Percentiles rank a stretch among this genome's conserved stretches.
Conservation (phyloP, 2,888 invertebrate genomes). For the Elegia similella region DNA sequence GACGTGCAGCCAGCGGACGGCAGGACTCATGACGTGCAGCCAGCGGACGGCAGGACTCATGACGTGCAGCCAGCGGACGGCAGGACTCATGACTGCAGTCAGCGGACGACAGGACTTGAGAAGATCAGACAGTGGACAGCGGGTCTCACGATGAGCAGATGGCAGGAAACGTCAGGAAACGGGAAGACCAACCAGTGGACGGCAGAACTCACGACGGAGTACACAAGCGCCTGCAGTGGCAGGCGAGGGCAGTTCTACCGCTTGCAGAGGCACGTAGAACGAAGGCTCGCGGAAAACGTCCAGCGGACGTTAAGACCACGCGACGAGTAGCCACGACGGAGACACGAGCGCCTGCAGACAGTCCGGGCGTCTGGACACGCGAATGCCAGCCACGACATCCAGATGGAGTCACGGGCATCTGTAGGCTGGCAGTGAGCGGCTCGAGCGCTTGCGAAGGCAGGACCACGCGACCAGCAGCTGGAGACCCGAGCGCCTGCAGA, state of each 20-base stretch:
- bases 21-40: not conserved
- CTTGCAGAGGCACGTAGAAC: not conserved
- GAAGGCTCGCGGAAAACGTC: not conserved
- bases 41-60: not conserved
- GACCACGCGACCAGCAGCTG: not conserved
- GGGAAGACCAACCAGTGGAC: not conserved
- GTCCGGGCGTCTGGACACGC: not conserved
- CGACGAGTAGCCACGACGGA: not conserved
- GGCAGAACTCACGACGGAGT: not conserved
- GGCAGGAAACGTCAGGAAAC: not conserved
- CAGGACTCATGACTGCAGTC: not conserved
- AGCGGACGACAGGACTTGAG: not conserved
- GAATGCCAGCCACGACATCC: not conserved
- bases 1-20: not conserved
- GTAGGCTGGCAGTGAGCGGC: not conserved
- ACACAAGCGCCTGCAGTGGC: not conserved
- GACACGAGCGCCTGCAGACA: not conserved
- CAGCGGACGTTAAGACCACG: not conserved
- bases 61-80: not conserved
- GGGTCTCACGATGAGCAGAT: not conserved
- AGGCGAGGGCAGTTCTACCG: not conserved
- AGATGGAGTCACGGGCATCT: not conserved
- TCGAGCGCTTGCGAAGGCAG: slow-evolving; percentile 1
- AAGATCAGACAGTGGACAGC: not conserved
- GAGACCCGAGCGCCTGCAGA: slow-evolving; percentile 3